Base-by-base conservation (phyloP, 2,797 vertebrate species). In the Megaceryle alcyon region DNA sequence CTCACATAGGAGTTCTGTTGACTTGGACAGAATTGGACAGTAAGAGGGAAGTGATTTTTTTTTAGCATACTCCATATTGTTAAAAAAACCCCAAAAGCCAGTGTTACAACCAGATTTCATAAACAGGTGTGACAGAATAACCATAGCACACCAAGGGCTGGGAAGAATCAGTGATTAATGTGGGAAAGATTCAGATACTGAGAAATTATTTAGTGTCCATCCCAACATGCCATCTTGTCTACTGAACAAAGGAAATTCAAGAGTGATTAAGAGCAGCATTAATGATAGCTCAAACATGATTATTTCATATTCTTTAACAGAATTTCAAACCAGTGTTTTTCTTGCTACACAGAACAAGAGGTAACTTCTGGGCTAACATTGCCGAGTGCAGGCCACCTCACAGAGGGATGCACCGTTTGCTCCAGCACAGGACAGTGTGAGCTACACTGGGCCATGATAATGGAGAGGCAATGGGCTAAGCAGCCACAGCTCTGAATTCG, bases 51-150 rank as follows among this genome's bases (percentile, higher is more conserved):
- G 20, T 54, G 48, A 20, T 43, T 44, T 56, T 44, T 56, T 33
- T 87, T 60, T 65, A 88, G 46, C 46, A 81, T 43, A 11, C 21
- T 86, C 23, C 21, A 6, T 18, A 54, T 44, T 0, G 41, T 53
- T 51, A 6, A 65, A 44, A 85, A 78, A n/a, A 37, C 6, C 12
- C 23, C 13, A 20, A 35, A 25, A 29, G 51, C 51, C 60, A 51
- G 56, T 46, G 29, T 79, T 90, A 64, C 0, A 4, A 69, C 25
- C 61, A 25, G 17, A 75, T 85, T 87, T 89, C 25, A 78, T 57
- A 83, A 72, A 28, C 46, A 95, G 82, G 73, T 90, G 59, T 72
- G 80, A 81, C 59, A 64, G 35, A 91, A 49, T n/a, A 94, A 75
- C 22, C 66, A 71, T 0, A 37, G 79, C 59, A 73, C 18, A 51